Percentiles rank a stretch among this genome's conserved stretches.
phyloP scores from a whole-genome alignment of 2,113 vertebrate species.

The Malaclemys terrapin region DNA sequence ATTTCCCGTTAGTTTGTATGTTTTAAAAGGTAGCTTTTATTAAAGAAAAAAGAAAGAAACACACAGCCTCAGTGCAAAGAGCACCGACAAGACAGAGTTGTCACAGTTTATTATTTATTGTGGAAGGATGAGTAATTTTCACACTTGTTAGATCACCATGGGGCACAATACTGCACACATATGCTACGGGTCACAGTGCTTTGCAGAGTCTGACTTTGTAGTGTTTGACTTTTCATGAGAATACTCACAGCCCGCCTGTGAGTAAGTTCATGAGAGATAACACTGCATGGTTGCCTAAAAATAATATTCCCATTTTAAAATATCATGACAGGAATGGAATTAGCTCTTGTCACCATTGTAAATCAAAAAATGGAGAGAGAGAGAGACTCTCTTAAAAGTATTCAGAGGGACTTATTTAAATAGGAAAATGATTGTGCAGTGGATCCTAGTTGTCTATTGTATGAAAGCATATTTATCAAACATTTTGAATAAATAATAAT shows the following conservation, averaged over 20 bases:
- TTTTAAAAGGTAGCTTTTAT: fast-evolving
- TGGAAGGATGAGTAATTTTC: background rate
- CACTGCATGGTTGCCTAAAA: background rate
- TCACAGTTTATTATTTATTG: background rate
- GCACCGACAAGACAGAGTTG: background rate
- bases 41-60: background rate
- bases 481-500: background rate
- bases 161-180: background rate
- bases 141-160: fast-evolving
- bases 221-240: background rate
- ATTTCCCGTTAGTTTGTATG: background rate
- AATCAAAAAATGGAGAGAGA: background rate
- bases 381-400: background rate
- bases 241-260: background rate
- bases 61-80: background rate
- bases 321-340: background rate
- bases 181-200: fast-evolving
- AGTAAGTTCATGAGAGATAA: background rate
- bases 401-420: background rate
- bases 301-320: background rate
- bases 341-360: background rate
- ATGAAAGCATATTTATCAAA: background rate
- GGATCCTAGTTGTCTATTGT: background rate
- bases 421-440: constrained; percentile 5
- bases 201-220: background rate